Conservation (phyloP, 2,113 vertebrate species). For the Malaclemys terrapin region DNA sequence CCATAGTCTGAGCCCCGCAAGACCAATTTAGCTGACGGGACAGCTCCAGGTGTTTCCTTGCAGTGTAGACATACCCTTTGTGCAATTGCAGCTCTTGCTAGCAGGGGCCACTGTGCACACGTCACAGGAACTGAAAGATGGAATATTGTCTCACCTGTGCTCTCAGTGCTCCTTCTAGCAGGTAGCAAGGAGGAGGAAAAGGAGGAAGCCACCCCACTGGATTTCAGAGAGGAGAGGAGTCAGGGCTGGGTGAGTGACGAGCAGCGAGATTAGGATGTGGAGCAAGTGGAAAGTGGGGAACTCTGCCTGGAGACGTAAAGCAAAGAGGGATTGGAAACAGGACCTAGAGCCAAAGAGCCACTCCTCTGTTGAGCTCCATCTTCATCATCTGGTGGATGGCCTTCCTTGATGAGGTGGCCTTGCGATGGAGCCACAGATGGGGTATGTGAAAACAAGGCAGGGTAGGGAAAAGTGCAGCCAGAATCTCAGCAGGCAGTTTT, state of each 20-base stretch:
- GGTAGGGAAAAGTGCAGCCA: background rate
- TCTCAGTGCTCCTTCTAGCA: background rate
- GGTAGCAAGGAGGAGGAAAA: background rate
- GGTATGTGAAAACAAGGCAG: background rate
- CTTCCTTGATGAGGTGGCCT: background rate
- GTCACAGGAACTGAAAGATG: accelerated
- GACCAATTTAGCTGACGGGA: background rate
- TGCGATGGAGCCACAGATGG: background rate
- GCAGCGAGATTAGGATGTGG: background rate
- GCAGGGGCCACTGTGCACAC: background rate
- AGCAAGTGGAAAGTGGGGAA: background rate
- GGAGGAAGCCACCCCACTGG: background rate
- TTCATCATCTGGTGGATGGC: background rate
- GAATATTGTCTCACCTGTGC: slow-evolving; percentile 15
- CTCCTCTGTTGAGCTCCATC: background rate
- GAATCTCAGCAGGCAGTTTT: background rate
- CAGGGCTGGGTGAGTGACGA: background rate
- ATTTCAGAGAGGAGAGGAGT: background rate
- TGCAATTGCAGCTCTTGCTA: background rate
- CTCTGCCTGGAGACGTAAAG: background rate
- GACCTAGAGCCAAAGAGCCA: background rate
- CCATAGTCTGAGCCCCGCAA: background rate
- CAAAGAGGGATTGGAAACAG: background rate
- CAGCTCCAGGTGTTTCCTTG: background rate
- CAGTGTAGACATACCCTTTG: background rate